Base-by-base conservation (phyloP, 2,113 vertebrate species). In the Sebastes fasciatus region DNA sequence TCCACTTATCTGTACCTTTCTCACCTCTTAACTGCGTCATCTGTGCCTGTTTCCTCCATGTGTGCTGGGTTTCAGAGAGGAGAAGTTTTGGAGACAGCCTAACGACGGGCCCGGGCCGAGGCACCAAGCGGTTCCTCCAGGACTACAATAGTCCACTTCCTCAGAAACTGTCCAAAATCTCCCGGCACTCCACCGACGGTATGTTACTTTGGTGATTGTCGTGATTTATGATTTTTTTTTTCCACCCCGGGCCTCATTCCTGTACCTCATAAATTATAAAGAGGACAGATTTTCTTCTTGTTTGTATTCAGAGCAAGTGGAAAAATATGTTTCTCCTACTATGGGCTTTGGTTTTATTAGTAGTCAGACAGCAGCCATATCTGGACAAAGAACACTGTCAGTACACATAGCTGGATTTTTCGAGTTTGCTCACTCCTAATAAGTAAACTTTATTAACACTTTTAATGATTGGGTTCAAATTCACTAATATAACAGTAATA, bases 161-260 rank as follows among this genome's bases (percentile, higher is more conserved):
- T 84, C 95, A 95, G 89, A 97, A 97, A 94, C 90, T 96, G 86
- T 77, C 95, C 92, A 97, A 97, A 95, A 96, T 92, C 91, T 90
- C 96, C 80, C 94, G 93, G 65, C 95, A 95, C 89, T 95, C 96
- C 52, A 93, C 94, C 86, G 96, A 98, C 94, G 96, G 97, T 97
- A 90, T 63, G 57, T 90, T 66, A 14, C 45, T 7, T 8, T 34
- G 58, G 1, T 43, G 10, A 51, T 72, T 74, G 4, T 55, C 14
- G 1, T 14, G 3, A 2, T 42, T 1, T 8, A 54, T 19, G 43
- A 21, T 43, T 16, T 58, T 46, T 66, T 21, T 10, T n/a, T 17
- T 55, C 40, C 26, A 48, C n/a, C 8, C 1, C n/a, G 11, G 12
- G 1, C 8, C 26, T 57, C 8, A 11, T 9, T 40, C 52, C 43